Base-by-base conservation (phyloP, 2,797 vertebrate genomes). In the Gymnoscopelus microlampas region DNA sequence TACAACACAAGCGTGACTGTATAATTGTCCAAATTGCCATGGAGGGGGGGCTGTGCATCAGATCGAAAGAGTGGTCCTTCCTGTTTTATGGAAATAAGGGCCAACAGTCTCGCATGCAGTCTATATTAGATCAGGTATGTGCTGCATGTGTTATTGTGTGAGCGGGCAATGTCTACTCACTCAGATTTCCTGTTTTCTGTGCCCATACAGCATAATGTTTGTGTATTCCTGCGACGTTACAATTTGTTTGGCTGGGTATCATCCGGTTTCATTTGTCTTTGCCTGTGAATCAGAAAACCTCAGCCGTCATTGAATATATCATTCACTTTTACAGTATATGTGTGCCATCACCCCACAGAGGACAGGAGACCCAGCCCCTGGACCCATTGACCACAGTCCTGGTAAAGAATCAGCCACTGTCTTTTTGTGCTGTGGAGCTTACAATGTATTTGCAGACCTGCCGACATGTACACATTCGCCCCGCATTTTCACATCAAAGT, bases 101-200 rank as follows among this genome's bases (percentile, higher is more conserved):
- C 64, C 98, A 99, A 87, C 98, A 99, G 89, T 99, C 98, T 66
- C 98, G 99, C 75, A 99, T 99, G 98, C 98, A 99, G 91, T 98
- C 97, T 56, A 99, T 99, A 79, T 99, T 99, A 51, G 98, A 99
- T 92, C 99, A 99, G 97, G 98, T 90, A 26, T 53, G 83, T 55
- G 82, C 19, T 59, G 2, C 5, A 7, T 50, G 29, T 35, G 56
- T 55, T 50, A 7, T 32, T 13, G 19, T 78, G 49, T 75, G 51
- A 47, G 3, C 67, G 78, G 44, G 58, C 68, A 13, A 29, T 54
- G n/a, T 62, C 50, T 67, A 19, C 19, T 8, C 51, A 9, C 60
- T 44, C 49, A 55, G 13, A 53, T 65, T 1, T 0, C 4, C 19
- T 63, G 8, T 12, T 73, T 61, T 61, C 8, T 60, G 29, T 65